A percentile compares a stretch with the other conserved stretches of the same genome.
Evolutionary conservation across 2,888 invertebrate species (phyloP).

Genomic region (Platycheirus rosarum): DNA sequence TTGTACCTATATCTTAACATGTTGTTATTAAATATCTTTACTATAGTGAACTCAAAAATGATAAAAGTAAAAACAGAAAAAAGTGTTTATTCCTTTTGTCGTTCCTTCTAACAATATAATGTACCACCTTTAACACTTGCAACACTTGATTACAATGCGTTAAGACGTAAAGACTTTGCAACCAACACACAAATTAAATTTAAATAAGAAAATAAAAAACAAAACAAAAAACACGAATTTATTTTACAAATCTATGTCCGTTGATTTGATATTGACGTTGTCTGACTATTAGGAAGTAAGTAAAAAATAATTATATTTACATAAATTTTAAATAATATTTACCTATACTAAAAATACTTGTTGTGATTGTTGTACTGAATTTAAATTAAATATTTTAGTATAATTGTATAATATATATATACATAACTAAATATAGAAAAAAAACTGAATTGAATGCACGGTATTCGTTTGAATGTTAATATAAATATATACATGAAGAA

Average conservation of each 20-base stretch:
- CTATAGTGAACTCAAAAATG: neutral
- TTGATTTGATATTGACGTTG: constrained; percentile 50
- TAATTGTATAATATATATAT: constrained; percentile 33
- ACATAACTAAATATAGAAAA: constrained; percentile 7
- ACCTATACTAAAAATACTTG: constrained; percentile 36
- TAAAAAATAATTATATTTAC: constrained; percentile 62
- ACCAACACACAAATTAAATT: neutral
- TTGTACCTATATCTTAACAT: constrained; percentile 31
- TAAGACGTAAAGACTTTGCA: neutral
- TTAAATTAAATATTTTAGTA: constrained; percentile 27
- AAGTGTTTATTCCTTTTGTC: neutral
- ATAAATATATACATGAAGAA: too few relatives aligned
- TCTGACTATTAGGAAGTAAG: constrained; percentile 46
- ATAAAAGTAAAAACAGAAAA: neutral
- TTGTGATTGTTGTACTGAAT: constrained; percentile 63
- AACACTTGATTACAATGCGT: neutral
- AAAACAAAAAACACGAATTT: constrained; percentile 57
- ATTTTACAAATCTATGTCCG: constrained; percentile 63
- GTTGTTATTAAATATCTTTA: constrained; percentile 3
- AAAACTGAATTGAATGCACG: constrained; percentile 47
- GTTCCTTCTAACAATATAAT: neutral
- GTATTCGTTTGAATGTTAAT: neutral
- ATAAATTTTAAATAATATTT: constrained; percentile 44
- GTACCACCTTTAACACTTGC: neutral
- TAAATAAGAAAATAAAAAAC: neutral